Evolutionary conservation across 2,888 invertebrate genomes (phyloP).

Genomic region (Sinohyriopsis cumingii): DNA sequence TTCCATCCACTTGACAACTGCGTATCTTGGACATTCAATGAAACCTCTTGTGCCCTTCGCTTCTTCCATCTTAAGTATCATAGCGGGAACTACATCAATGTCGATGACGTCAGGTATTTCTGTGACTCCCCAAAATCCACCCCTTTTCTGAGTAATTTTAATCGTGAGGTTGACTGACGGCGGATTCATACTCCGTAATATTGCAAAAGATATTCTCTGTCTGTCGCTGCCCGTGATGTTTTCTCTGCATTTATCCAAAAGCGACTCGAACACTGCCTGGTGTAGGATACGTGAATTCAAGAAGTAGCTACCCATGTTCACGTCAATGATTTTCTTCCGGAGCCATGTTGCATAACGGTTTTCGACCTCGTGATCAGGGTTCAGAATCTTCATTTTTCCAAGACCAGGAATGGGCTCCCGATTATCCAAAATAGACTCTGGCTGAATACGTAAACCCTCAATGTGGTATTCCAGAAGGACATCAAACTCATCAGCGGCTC

Average conservation of each 20-base stretch:
- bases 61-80: conserved; percentile 26
- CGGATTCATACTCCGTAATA: conserved; percentile 22
- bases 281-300: conserved; percentile 21
- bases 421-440: too few species aligned
- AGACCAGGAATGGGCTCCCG: too few species aligned
- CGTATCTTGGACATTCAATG: conserved; percentile 34
- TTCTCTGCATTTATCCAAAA: conserved; percentile 12
- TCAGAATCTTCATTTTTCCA: too few species aligned
- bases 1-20: conserved; percentile 42
- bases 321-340: conserved; percentile 8
- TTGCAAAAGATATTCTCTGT: conserved; percentile 5
- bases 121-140: too few species aligned
- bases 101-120: conserved; percentile 19
- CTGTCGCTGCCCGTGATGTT: not conserved
- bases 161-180: conserved; percentile 34
- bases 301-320: not conserved
- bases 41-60: not conserved
- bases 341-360: conserved; percentile 13
- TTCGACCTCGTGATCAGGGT: too few species aligned
- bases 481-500: conserved; percentile 35
- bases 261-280: conserved; percentile 16
- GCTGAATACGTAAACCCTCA: conserved; percentile 11
- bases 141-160: not conserved
- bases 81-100: conserved; percentile 42
- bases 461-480: conserved; percentile 24